Conservation (phyloP, 2,113 vertebrate species). For the Panthera uncia region DNA sequence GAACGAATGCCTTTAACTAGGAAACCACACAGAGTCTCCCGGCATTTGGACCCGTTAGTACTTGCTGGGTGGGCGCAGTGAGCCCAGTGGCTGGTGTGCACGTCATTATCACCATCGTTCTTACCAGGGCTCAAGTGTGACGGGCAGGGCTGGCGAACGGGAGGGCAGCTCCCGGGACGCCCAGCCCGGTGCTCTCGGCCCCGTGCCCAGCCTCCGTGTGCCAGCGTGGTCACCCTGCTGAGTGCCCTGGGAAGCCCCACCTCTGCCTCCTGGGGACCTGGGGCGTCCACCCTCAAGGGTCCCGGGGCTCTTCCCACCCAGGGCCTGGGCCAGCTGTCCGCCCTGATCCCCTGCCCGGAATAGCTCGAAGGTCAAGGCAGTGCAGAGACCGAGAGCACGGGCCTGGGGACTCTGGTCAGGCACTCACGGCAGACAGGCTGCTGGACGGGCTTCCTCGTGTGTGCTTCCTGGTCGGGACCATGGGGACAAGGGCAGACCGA, state of each 20-base stretch:
- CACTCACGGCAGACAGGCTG: background rate
- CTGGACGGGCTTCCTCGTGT: background rate
- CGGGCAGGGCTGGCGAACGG: no score
- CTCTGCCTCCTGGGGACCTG: no score
- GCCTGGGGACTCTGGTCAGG: rapidly evolving
- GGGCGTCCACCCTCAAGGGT: no score
- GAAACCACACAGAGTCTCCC: background rate
- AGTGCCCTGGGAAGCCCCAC: no score
- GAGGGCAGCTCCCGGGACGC: background rate
- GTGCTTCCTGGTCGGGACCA: background rate
- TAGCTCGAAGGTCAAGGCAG: background rate
- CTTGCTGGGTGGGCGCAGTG: rapidly evolving
- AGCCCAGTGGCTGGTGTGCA: background rate
- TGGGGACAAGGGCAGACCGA: background rate
- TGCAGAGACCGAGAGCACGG: no score
- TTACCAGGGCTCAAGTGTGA: rapidly evolving
- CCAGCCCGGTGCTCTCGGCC: background rate
- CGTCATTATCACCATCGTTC: background rate
- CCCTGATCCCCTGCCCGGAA: no score
- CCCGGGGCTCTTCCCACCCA: background rate
- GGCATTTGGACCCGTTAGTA: background rate
- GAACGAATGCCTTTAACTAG: background rate
- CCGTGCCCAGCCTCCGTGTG: background rate
- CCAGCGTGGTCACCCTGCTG: background rate
- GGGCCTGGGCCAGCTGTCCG: background rate